phyloP scores from a whole-genome alignment of 2,797 vertebrate genomes.

The Lagodon rhomboides region DNA sequence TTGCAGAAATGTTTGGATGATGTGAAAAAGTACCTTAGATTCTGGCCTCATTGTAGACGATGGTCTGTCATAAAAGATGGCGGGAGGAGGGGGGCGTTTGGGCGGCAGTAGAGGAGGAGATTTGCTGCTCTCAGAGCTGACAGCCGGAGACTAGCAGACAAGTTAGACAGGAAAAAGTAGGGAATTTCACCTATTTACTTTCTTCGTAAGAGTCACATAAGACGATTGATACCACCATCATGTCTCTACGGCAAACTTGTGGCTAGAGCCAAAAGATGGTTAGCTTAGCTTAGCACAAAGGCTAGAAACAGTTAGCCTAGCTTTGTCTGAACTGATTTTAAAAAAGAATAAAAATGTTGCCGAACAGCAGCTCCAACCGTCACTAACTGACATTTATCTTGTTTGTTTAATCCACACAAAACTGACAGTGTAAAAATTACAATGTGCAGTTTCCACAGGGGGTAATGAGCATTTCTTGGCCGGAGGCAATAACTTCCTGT shows the following conservation, averaged over 20 bases:
- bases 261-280: neutral
- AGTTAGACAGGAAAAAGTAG: neutral
- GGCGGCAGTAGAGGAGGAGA: neutral
- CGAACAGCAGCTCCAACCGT: neutral
- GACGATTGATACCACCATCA: too few relatives aligned
- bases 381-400: neutral
- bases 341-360: too few relatives aligned
- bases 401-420: neutral
- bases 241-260: too few relatives aligned
- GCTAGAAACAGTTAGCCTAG: neutral
- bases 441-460: too few relatives aligned
- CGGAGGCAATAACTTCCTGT: neutral
- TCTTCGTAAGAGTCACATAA: too few relatives aligned
- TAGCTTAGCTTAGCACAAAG: neutral
- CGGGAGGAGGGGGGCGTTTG: constrained; percentile 26
- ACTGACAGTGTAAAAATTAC: too few relatives aligned
- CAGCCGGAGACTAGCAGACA: constrained; percentile 31
- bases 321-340: too few relatives aligned
- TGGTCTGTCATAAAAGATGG: neutral
- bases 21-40: constrained; percentile 27
- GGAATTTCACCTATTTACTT: too few relatives aligned
- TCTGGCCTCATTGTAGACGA: fast-evolving
- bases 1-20: neutral
- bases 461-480: neutral
- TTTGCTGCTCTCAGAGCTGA: neutral